phyloP scores from a whole-genome alignment of 2,888 invertebrate genomes.

The Sepioteuthis lessoniana region DNA sequence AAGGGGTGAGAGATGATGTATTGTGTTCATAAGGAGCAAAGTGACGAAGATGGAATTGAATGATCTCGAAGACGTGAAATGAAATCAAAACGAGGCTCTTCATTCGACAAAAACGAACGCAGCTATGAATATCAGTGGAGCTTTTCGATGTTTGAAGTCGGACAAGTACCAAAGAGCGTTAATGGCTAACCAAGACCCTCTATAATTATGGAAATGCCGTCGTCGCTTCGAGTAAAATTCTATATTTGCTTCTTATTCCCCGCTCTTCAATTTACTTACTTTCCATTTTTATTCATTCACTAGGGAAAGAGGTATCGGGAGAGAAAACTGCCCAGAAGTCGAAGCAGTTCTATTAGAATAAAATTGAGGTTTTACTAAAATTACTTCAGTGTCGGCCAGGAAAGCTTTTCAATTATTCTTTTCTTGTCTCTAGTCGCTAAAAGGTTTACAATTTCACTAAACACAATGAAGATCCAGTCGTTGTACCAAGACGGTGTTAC shows the following conservation, averaged over 20 bases:
- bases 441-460: neutral
- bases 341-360: neutral
- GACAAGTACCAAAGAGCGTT: neutral
- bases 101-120: neutral
- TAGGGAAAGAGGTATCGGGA: neutral
- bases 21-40: neutral
- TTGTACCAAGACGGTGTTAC: neutral
- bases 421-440: neutral
- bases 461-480: neutral
- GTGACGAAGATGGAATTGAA: neutral
- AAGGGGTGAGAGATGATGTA: neutral
- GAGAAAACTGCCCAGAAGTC: neutral
- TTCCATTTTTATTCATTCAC: neutral
- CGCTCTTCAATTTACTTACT: neutral
- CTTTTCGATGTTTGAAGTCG: constrained; percentile 2
- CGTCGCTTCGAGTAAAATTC: neutral
- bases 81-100: neutral
- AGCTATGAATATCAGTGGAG: neutral
- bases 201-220: neutral
- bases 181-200: neutral
- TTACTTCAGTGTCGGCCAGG: neutral
- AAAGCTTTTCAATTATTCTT: constrained; percentile 8
- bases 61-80: neutral
- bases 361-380: neutral
- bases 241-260: neutral